These are phyloP conservation scores for Babyrousa celebensis DNA, from an alignment of 2,797 vertebrate genomes.

Conservation along the genomic window DNA sequence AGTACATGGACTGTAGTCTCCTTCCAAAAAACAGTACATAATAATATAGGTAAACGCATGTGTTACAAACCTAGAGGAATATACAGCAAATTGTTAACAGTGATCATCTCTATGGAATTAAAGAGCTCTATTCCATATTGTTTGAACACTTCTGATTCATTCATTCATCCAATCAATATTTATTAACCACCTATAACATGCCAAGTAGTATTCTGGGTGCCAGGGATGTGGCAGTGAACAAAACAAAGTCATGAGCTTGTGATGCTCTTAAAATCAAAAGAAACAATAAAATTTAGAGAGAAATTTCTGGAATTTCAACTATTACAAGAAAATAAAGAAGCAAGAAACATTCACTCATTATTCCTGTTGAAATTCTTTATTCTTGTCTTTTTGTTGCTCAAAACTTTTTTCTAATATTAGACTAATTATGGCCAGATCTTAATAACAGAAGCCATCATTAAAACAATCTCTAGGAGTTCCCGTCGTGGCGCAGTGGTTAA, in stretches of 20 bases:
- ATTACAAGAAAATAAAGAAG: slow-evolving; percentile 16
- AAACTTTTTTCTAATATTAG: slow-evolving; percentile 88
- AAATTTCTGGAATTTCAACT: slow-evolving; percentile 35
- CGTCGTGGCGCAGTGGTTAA: no score
- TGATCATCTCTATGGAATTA: background rate
- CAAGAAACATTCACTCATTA: slow-evolving; percentile 54
- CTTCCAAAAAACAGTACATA: background rate
- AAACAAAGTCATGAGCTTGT: slow-evolving; percentile 20
- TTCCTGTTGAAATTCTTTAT: slow-evolving; percentile 87
- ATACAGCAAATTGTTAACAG: background rate
- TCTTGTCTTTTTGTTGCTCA: slow-evolving; percentile 83
- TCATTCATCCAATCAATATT: slow-evolving; percentile 16
- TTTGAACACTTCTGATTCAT: slow-evolving; percentile 55
- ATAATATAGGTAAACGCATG: background rate
- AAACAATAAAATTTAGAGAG: slow-evolving; percentile 3
- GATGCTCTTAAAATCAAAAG: slow-evolving; percentile 23
- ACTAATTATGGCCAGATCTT: slow-evolving; percentile 86
- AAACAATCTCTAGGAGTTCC: slow-evolving; percentile 90
- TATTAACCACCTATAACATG: background rate
- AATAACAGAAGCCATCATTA: slow-evolving; percentile 91
- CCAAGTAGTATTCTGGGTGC: background rate
- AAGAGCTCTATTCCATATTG: background rate
- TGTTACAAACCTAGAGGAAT: slow-evolving; percentile 34
- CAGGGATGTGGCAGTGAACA: background rate
- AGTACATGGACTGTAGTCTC: background rate